These are phyloP conservation scores for Podarcis muralis DNA, from an alignment of 2,113 vertebrate species.

Conservation along the genomic window DNA sequence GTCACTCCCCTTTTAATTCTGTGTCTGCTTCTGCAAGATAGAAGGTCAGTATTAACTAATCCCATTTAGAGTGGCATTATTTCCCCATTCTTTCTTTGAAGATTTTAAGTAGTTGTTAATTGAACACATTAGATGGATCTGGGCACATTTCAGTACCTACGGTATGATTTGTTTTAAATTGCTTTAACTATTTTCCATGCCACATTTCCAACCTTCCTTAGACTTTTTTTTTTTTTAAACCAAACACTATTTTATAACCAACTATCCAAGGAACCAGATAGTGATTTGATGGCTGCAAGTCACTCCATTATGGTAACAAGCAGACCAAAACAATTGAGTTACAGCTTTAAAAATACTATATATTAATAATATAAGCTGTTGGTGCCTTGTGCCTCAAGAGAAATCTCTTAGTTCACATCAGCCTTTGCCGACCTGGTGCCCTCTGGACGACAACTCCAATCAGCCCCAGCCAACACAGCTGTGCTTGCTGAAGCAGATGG, in stretches of 20 bases:
- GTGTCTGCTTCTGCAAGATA: conserved; percentile 1
- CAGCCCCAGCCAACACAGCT: too few relatives aligned
- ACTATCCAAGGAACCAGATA: conserved; percentile 29
- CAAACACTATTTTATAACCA: conserved; percentile 27
- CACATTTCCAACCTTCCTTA: conserved; percentile 9
- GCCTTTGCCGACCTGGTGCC: too few relatives aligned
- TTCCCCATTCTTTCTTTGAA: conserved; percentile 32
- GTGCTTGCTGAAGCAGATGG: too few relatives aligned
- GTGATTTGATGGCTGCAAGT: neutral
- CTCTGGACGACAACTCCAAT: too few relatives aligned
- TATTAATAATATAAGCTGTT: neutral
- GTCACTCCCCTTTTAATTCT: neutral
- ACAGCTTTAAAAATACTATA: neutral
- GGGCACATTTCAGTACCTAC: conserved; percentile 13
- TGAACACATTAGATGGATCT: conserved; percentile 24
- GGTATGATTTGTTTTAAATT: conserved; percentile 29
- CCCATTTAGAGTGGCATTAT: neutral
- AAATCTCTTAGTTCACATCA: too few relatives aligned
- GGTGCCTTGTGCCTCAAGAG: neutral
- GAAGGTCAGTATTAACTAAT: conserved; percentile 7
- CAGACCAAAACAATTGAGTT: neutral
- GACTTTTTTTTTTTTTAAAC: neutral
- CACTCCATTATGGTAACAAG: conserved; percentile 4
- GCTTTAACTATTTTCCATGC: neutral
- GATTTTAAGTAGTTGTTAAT: conserved; percentile 35